Percentiles rank a stretch among this genome's conserved stretches.
Evolutionary conservation across 2,113 vertebrate species (phyloP).

Genomic region (Columbina picui): DNA sequence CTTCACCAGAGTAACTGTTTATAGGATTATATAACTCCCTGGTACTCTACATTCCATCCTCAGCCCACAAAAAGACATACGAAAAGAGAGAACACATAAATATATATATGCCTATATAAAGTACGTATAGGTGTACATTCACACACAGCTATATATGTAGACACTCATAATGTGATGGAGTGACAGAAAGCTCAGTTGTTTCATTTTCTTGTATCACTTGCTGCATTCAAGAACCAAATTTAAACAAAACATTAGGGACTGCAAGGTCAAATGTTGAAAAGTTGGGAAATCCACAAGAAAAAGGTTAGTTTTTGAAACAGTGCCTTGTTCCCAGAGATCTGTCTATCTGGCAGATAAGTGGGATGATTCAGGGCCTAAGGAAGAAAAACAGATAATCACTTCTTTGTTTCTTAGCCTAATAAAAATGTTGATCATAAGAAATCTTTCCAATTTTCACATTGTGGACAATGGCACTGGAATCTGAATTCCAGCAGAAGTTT

Average conservation of each 20-base stretch:
- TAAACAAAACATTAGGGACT: not conserved
- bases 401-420: conserved; percentile 48
- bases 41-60: not conserved
- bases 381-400: not conserved
- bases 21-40: not conserved
- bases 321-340: not conserved
- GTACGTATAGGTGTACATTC: not conserved
- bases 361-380: not conserved
- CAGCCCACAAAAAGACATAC: not conserved
- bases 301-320: not conserved
- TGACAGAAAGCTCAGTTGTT: not conserved
- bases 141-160: not conserved
- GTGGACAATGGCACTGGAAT: not conserved
- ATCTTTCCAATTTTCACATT: not conserved
- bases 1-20: not conserved
- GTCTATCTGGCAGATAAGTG: not conserved
- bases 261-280: not conserved
- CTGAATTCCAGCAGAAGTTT: not conserved
- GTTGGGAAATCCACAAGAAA: not conserved
- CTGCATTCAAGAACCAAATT: not conserved
- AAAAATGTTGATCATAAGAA: conserved; percentile 29
- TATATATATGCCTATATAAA: not conserved
- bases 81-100: not conserved
- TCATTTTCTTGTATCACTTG: accelerated
- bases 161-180: not conserved